Conservation (phyloP, 2,797 vertebrate genomes). For the Danio choprae region DNA sequence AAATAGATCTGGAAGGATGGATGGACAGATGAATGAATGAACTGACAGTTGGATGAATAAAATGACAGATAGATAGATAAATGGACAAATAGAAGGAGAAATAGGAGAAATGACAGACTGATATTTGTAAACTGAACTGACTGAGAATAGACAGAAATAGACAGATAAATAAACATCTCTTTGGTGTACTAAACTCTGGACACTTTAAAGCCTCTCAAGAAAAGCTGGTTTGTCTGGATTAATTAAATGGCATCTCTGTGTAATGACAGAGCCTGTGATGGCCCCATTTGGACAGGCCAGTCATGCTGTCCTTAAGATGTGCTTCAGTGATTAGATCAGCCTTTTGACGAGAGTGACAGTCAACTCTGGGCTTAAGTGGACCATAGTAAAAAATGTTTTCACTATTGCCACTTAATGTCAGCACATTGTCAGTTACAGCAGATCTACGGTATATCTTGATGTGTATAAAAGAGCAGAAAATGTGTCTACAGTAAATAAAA, state of each 20-base stretch:
- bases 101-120: neutral
- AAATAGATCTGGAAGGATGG: neutral
- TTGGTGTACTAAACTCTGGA: neutral
- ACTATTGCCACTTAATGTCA: neutral
- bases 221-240: slow-evolving; percentile 20
- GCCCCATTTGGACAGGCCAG: neutral
- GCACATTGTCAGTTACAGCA: neutral
- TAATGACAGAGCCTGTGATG: neutral
- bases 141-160: no score
- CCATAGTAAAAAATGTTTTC: neutral
- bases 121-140: no score
- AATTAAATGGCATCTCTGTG: slow-evolving; percentile 20
- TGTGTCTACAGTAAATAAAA: neutral
- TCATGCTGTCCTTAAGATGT: slow-evolving; percentile 14
- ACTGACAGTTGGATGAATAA: no score
- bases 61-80: neutral
- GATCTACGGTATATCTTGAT: neutral
- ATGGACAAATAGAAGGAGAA: no score
- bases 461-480: neutral
- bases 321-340: slow-evolving; percentile 14
- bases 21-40: neutral
- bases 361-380: neutral
- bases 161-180: neutral
- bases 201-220: neutral
- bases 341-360: neutral